A percentile compares a stretch with the other conserved stretches of the same genome.
phyloP scores from a whole-genome alignment of 2,113 vertebrate species.

The Montifringilla adamsi region DNA sequence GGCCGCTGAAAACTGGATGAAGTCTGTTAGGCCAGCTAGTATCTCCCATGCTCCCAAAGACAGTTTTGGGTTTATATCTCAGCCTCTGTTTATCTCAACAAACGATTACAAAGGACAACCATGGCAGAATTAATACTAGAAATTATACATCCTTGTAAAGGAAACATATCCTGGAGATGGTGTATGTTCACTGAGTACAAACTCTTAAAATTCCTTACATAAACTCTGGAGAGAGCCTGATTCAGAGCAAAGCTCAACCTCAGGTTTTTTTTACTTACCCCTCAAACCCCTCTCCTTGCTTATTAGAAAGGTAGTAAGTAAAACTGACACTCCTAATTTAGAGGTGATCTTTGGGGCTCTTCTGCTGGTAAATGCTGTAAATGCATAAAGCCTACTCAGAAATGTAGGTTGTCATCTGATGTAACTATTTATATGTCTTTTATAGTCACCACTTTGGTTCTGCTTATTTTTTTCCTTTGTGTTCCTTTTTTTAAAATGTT shows the following conservation, averaged over 20 bases:
- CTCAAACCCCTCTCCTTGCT: not conserved
- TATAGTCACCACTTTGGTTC: not conserved
- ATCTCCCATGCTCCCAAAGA: not conserved
- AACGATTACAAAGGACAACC: too few relatives aligned
- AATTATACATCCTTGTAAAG: not conserved
- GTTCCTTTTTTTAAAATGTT: rapidly evolving
- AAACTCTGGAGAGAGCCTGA: not conserved
- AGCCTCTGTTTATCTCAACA: too few relatives aligned
- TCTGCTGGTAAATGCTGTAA: not conserved
- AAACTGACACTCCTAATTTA: not conserved
- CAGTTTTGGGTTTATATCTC: not conserved
- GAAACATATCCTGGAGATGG: not conserved
- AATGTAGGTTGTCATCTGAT: not conserved
- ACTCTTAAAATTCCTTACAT: not conserved
- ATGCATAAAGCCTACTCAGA: not conserved
- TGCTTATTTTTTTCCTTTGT: not conserved
- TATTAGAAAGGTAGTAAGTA: not conserved
- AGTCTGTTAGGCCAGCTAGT: not conserved
- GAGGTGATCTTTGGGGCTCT: not conserved
- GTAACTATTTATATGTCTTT: not conserved
- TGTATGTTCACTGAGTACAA: not conserved
- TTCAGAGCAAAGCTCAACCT: not conserved
- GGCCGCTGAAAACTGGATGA: not conserved
- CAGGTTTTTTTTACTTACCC: not conserved
- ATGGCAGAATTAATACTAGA: too few relatives aligned